Base-by-base conservation (phyloP, 1,140 invertebrate genomes). In the Physella acuta region DNA sequence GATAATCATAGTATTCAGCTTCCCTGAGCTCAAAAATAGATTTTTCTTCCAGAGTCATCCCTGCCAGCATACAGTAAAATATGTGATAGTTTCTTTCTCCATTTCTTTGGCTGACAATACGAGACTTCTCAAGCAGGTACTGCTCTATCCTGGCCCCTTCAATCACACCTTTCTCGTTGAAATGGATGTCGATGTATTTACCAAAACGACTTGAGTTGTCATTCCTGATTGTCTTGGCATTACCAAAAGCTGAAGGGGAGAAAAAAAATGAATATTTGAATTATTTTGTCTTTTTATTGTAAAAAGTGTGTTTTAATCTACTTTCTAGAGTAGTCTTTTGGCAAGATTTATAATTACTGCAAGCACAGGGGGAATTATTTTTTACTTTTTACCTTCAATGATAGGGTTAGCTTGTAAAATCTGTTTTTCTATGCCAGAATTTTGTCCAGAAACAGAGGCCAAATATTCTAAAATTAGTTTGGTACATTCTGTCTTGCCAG, bases 401-500 rank as follows among this genome's bases (percentile, higher is more conserved):
- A 97, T 94, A 2, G 94, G 94, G 88, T 96, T 95, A 0, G 94
- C 93, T 85, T 95, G 93, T 63, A 96, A 88, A 72, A 96, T 94
- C 87, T 96, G 93, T 84, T 99, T 95, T 85, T 99, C 96, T 78
- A 99, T 99, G 95, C 95, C 98, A 0, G 95, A 98, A 87, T 99
- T 95, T 84, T 99, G 98, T n/a, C 97, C 96, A 85, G 94, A 97
- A 72, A 98, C 97, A 28, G 96, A 95, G 16, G 97, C 97, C 75
- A 99, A 88, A 86, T 98, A 99, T 87, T 99, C 97, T 31, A 99
- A 87, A 76, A 99, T 98, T 56, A 99, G 87, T 87, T 99, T 99
- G 24, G 97, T 99, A 82, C 94, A 97, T 86, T 99, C 97, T 4
- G 97, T 99, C 87, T 99, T 99, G 31, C 97, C 97, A n/a, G 97